Percentiles rank a stretch among this genome's conserved stretches.
Conservation (phyloP, 2,113 vertebrate genomes). For the Euleptes europaea region DNA sequence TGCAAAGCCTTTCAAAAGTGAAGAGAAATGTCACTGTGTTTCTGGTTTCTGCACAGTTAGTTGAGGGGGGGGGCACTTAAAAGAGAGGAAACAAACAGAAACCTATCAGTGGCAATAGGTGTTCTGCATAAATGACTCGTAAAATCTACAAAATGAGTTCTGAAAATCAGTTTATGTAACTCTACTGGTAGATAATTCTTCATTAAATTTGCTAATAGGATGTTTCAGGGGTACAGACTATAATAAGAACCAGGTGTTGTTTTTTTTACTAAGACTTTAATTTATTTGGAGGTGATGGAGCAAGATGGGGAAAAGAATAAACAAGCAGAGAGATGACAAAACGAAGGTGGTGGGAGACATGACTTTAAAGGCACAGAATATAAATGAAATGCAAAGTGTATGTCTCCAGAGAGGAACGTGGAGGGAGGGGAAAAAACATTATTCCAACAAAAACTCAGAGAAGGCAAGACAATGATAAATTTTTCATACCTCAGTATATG, state of each 20-base stretch:
- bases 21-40: constrained; percentile 41
- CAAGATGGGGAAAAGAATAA: constrained; percentile 12
- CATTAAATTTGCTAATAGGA: not conserved
- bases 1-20: constrained; percentile 35
- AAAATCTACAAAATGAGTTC: constrained; percentile 13
- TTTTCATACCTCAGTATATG: constrained; percentile 7
- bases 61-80: not conserved
- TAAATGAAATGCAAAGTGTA: constrained; percentile 39
- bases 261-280: not conserved
- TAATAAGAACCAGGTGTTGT: not conserved
- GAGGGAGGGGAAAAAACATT: constrained; percentile 20
- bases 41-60: constrained; percentile 16
- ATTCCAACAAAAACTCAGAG: constrained; percentile 39
- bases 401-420: constrained; percentile 11
- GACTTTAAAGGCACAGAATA: constrained; percentile 33
- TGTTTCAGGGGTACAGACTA: constrained; percentile 13
- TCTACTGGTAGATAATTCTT: not conserved
- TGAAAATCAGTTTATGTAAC: constrained; percentile 13
- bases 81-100: not conserved
- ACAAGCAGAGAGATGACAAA: constrained; percentile 29
- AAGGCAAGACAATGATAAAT: constrained; percentile 34
- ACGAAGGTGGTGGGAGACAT: not conserved
- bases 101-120: not conserved
- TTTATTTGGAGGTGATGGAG: not conserved
- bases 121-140: not conserved